Conservation (phyloP, 2,888 invertebrate species). For the Sipha maydis region DNA sequence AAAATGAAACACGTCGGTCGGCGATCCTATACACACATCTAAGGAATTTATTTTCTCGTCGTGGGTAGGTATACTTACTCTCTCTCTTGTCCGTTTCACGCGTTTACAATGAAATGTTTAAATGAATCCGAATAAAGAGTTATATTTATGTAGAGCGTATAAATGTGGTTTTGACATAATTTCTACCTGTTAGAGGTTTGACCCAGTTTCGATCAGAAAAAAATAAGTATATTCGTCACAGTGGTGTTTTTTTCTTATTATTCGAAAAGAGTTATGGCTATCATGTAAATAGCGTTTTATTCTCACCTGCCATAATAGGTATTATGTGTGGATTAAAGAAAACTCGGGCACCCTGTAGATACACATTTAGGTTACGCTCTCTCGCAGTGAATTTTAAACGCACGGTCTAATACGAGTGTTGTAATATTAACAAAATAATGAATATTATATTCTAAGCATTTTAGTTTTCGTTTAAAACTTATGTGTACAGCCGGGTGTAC, state of each 20-base stretch:
- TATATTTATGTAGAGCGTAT: background rate
- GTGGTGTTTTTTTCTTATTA: background rate
- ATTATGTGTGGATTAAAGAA: conserved; percentile 20
- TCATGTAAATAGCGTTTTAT: conserved; percentile 27
- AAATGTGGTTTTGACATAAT: conserved; percentile 20
- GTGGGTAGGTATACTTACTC: background rate
- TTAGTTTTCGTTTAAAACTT: background rate
- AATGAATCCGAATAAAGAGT: conserved; percentile 23
- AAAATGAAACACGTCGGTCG: background rate
- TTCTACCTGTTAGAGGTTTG: conserved; percentile 39
- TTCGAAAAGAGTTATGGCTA: conserved; percentile 16
- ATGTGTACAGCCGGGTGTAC: too few relatives aligned
- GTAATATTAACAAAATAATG: background rate
- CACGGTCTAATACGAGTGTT: background rate
- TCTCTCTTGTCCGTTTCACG: background rate
- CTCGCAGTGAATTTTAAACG: background rate
- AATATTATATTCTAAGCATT: background rate
- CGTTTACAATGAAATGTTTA: conserved; percentile 4
- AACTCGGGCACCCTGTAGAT: background rate
- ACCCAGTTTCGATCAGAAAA: conserved; percentile 22
- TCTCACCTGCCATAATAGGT: conserved; percentile 22
- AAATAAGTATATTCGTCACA: conserved; percentile 48
- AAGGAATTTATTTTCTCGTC: background rate
- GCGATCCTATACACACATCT: background rate
- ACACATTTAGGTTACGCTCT: background rate